These are phyloP conservation scores for Eleginops maclovinus DNA, from an alignment of 2,113 vertebrate species.

Conservation along the genomic window DNA sequence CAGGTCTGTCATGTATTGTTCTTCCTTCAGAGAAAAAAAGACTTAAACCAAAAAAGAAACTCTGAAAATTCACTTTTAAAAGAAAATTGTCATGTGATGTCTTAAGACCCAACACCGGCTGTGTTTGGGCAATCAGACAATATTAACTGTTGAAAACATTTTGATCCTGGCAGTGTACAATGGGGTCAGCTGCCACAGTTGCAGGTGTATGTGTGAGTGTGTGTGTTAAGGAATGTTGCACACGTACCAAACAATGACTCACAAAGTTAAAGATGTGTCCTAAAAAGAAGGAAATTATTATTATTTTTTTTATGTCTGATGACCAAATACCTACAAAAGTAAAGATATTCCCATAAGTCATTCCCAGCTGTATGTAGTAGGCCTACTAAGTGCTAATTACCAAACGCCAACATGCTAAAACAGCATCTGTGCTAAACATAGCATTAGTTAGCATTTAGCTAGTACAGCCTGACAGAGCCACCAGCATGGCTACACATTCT, in stretches of 20 bases:
- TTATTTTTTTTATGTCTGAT: too few species aligned
- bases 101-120: not conserved
- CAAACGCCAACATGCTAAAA: not conserved
- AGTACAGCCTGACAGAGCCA: not conserved
- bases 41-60: not conserved
- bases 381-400: not conserved
- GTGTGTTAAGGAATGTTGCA: not conserved
- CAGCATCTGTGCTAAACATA: not conserved
- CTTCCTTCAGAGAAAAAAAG: not conserved
- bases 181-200: not conserved
- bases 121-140: not conserved
- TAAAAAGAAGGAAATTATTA: too few species aligned
- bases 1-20: slow-evolving; percentile 5
- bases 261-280: not conserved
- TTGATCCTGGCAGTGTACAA: not conserved
- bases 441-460: not conserved
- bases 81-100: not conserved
- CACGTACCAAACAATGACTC: too few species aligned
- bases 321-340: not conserved
- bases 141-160: not conserved
- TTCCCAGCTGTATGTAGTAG: not conserved
- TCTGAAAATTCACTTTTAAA: not conserved
- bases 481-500: not conserved
- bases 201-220: not conserved
- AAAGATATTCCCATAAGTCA: not conserved